These are phyloP conservation scores for Pycnomerus fuliginosus DNA, from an alignment of 2,888 invertebrate genomes.

Conservation along the genomic window DNA sequence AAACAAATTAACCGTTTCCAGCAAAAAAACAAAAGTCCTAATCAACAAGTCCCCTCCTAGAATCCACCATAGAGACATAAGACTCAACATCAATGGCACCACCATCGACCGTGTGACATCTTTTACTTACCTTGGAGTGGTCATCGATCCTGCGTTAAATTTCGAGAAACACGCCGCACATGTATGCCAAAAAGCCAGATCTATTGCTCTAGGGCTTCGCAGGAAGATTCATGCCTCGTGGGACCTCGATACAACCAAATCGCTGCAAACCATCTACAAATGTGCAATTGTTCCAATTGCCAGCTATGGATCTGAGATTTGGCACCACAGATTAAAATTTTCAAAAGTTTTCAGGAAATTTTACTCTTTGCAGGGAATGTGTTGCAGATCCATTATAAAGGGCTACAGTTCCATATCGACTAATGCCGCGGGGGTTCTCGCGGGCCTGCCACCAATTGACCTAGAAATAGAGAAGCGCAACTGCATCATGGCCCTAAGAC, in stretches of 20 bases:
- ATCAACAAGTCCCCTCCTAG: background rate
- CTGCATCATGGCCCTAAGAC: background rate
- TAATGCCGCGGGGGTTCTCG: conserved; percentile 1
- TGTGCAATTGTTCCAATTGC: conserved; percentile 3
- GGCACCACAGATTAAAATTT: conserved; percentile 1
- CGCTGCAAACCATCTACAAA: conserved; percentile 1
- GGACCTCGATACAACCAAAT: too few species aligned
- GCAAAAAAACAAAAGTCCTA: conserved; percentile 3
- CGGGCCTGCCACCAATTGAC: conserved; percentile 1
- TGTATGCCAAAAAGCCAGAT: background rate
- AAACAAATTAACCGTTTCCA: conserved; percentile 4
- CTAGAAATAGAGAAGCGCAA: conserved; percentile 2
- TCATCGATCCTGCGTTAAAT: background rate
- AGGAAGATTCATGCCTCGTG: too few species aligned
- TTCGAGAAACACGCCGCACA: too few species aligned
- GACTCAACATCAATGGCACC: background rate
- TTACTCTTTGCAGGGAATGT: background rate
- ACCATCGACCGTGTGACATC: background rate
- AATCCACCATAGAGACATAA: conserved; percentile 1
- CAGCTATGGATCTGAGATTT: conserved; percentile 1
- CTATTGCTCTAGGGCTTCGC: too few species aligned
- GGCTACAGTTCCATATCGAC: conserved; percentile 1
- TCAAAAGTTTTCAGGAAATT: background rate
- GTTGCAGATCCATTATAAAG: background rate
- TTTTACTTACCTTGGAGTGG: conserved; percentile 1